phyloP scores from a whole-genome alignment of 1,140 invertebrate genomes.

The Lordiphosa mommai region DNA sequence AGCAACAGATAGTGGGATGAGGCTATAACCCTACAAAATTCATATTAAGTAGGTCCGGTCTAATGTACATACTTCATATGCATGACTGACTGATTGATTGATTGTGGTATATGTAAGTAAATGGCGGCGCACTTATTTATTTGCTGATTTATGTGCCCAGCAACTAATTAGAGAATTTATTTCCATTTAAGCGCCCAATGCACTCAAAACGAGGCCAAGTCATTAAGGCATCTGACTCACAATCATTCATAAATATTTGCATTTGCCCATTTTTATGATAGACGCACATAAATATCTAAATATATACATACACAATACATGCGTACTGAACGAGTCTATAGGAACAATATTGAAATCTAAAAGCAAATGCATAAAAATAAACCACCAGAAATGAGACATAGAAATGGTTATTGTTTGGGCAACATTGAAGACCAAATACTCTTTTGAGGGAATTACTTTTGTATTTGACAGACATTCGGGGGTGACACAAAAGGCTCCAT shows the following conservation, averaged over 20 bases:
- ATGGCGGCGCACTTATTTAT: constrained; percentile 37
- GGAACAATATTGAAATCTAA: constrained; percentile 16
- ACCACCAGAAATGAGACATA: constrained; percentile 4
- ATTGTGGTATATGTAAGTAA: not conserved
- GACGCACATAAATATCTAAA: constrained; percentile 22
- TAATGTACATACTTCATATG: not conserved
- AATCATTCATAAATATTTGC: constrained; percentile 16
- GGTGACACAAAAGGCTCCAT: no score
- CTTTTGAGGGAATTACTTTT: no score
- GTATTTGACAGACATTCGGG: no score
- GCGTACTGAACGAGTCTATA: no score
- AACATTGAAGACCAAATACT: constrained; percentile 1
- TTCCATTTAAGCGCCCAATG: constrained; percentile 49
- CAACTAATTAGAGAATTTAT: constrained; percentile 70
- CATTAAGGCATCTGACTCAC: constrained; percentile 30
- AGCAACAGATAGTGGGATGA: no score
- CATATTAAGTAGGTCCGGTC: no score
- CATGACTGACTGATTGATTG: no score
- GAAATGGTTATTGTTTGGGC: not conserved
- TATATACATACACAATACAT: constrained; percentile 1
- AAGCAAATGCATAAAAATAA: constrained; percentile 8
- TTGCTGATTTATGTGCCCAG: constrained; percentile 63
- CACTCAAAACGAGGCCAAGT: constrained; percentile 36
- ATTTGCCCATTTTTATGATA: constrained; percentile 33
- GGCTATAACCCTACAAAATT: no score